Conservation (phyloP, 2,797 vertebrate genomes). For the Denticeps clupeoides region DNA sequence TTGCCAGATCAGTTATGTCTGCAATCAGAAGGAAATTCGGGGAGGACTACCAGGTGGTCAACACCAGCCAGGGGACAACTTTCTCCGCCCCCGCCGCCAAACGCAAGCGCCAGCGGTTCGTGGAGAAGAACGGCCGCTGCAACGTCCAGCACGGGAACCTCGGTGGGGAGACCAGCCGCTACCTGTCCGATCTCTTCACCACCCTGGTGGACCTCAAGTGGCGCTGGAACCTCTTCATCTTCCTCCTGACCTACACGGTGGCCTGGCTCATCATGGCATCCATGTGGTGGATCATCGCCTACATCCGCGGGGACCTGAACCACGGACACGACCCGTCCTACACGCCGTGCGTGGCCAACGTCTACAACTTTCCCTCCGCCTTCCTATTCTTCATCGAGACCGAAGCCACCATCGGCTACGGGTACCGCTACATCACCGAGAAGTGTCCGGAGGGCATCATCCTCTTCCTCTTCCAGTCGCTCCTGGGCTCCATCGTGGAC, state of each 20-base stretch:
- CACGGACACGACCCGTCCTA: slow-evolving; percentile 58
- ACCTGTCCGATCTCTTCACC: slow-evolving; percentile 82
- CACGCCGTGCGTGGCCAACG: slow-evolving; percentile 78
- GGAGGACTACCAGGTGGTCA: slow-evolving; percentile 77
- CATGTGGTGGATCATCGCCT: slow-evolving; percentile 88
- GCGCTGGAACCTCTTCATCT: slow-evolving; percentile 89
- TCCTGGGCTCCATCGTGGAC: slow-evolving; percentile 80
- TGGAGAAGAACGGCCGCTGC: slow-evolving; percentile 87
- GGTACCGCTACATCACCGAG: slow-evolving; percentile 80
- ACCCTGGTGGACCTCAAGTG: slow-evolving; percentile 86
- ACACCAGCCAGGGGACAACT: slow-evolving; percentile 42
- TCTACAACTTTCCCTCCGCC: slow-evolving; percentile 85
- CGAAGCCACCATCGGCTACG: slow-evolving; percentile 82
- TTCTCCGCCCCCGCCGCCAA: slow-evolving; percentile 57
- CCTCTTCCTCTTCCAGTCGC: slow-evolving; percentile 82
- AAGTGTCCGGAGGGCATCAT: slow-evolving; percentile 83
- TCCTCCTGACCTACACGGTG: slow-evolving; percentile 79
- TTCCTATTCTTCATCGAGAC: slow-evolving; percentile 89
- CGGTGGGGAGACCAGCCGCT: slow-evolving; percentile 77
- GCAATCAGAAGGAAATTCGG: slow-evolving; percentile 73
- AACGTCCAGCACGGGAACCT: slow-evolving; percentile 87
- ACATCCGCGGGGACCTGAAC: slow-evolving; percentile 74
- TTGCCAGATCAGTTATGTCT: too few species aligned
- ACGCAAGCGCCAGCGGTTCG: slow-evolving; percentile 76
- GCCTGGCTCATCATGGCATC: slow-evolving; percentile 89